Base-by-base conservation (phyloP, 2,113 vertebrate genomes). In the Cololabis saira region DNA sequence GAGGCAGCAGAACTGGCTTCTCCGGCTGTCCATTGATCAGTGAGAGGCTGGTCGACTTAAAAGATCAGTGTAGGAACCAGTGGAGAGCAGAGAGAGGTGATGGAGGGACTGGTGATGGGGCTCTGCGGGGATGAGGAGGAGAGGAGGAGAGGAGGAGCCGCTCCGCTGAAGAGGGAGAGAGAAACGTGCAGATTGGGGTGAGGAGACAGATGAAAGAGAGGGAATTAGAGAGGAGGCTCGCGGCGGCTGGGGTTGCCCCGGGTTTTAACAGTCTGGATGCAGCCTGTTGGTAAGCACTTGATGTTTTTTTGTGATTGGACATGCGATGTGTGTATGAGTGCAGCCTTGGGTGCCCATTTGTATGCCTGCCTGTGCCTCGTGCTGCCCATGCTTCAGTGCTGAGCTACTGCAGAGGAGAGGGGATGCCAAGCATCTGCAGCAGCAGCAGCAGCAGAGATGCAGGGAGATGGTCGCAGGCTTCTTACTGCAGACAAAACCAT, bases 11-110 rank as follows among this genome's bases (percentile, higher is more conserved):
- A 79, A 81, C 80, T 82, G 21, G 89, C 85, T 75, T 79, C 33
- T 51, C 80, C 60, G 74, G 66, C 76, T 82, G 80, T 67, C 80
- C 88, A 90, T 86, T 90, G 88, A 90, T 88, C 89, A 85, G 79
- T 60, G 74, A 81, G 84, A 78, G 85, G 81, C 69, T 83, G 86
- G 78, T 63, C 67, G 83, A 86, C 83, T 89, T 86, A 86, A 88
- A 87, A 87, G 85, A 87, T 87, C 63, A 84, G 82, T 78, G 87
- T 81, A 40, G 76, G 67, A 75, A 77, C 60, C 55, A 51, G 40
- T 60, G 78, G 64, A 73, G 78, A 83, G 82, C 67, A 82, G 74
- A 83, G 67, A 68, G 52, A 80, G 33, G 63, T 55, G 71, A 80
- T 51, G 62, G 71, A 76, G 71, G 67, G 59, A 64, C 55, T 54